Base-by-base conservation (phyloP, 2,113 vertebrate genomes). In the Caretta caretta region DNA sequence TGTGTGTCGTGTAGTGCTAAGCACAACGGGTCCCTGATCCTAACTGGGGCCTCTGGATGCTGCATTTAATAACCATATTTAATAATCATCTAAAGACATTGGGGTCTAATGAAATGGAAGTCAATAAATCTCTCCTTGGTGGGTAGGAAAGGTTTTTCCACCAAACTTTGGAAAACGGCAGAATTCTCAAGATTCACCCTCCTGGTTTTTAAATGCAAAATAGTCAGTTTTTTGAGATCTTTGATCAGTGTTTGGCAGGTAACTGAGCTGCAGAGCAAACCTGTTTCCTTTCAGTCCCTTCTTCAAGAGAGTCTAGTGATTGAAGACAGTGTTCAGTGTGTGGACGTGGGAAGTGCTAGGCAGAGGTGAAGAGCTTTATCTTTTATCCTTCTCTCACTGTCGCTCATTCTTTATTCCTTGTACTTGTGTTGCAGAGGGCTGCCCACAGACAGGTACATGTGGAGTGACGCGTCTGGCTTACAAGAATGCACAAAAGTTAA, bases 371-470 rank as follows among this genome's bases (percentile, higher is more conserved):
- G 54, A 59, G 25, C 50, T 86, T 93, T 88, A 91, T 59, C 87
- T 10, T n/a, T n/a, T 89, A 0, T 0, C 59, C 62, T 90, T 89
- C 14, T 2, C 5, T 17, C 13, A 6, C 19, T 80, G 16, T 49
- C 24, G 54, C 69, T 91, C 57, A 75, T 65, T 27, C 80, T 72
- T 82, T 31, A 50, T 87, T 87, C 59, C 48, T 17, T 69, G 12
- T 87, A 38, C 17, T 91, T 90, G 72, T 35, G 48, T 49, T 46
- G 8, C 97, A 99, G 99, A 96, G 99, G 99, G n/a, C 98, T 99
- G 53, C 99, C 99, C 42, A 99, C 99, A 0, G 99, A 99, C 97
- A 98, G 99, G 72, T 99, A 99, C 93, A 99, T 99, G 99, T 99
- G 99, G 99, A 99, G 99, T 0, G 99, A 99, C 10, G 99, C 98